Conservation (phyloP, 1,140 invertebrate species). For the Papilio aristodemus region DNA sequence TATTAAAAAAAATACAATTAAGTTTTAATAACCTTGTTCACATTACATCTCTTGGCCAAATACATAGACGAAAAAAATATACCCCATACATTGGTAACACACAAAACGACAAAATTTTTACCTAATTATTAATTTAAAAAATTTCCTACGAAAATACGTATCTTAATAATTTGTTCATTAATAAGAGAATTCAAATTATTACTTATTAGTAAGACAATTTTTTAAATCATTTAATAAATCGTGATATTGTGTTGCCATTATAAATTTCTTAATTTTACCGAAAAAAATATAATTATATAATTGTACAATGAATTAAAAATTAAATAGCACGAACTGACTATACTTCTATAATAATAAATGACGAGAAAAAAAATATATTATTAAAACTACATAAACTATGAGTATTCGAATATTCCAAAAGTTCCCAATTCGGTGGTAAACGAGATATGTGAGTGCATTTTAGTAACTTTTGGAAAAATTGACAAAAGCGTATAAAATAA, state of each 20-base stretch:
- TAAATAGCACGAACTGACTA: conserved; percentile 51
- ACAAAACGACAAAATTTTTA: neutral
- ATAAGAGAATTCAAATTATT: neutral
- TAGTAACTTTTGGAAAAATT: conserved; percentile 31
- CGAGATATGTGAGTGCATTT: conserved; percentile 35
- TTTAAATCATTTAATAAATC: conserved; percentile 30
- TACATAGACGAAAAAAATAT: neutral
- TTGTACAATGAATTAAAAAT: conserved; percentile 24
- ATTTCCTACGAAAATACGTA: conserved; percentile 2
- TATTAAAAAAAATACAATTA: neutral
- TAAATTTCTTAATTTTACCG: conserved; percentile 36
- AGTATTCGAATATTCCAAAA: conserved; percentile 43
- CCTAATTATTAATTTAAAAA: neutral
- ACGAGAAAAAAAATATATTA: conserved; percentile 51
- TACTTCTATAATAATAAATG: conserved; percentile 39
- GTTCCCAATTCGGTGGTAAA: conserved; percentile 45
- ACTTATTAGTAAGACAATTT: neutral
- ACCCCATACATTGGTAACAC: conserved; percentile 22
- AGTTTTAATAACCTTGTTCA: neutral
- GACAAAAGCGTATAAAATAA: conserved; percentile 21
- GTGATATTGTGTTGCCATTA: conserved; percentile 32
- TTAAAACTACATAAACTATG: conserved; percentile 43
- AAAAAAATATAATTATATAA: conserved; percentile 36
- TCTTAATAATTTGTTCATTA: neutral
- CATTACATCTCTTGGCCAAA: neutral